A percentile compares a stretch with the other conserved stretches of the same genome.
Evolutionary conservation across 2,113 vertebrate genomes (phyloP).

Genomic region (Mobula hypostoma): DNA sequence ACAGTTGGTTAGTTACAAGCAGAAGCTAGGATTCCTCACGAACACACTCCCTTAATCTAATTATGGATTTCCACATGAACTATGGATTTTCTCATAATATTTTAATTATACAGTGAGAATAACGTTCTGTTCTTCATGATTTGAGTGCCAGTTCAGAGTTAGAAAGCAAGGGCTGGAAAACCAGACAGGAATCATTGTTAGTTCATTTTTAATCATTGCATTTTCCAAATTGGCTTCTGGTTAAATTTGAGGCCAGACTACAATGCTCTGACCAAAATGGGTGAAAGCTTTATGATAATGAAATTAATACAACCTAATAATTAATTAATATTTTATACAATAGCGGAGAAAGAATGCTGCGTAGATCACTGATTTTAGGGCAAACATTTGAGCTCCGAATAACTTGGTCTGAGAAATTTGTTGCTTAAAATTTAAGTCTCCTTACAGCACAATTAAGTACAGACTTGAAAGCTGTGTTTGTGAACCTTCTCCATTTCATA

Average conservation of each 20-base stretch:
- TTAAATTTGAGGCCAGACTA: not conserved
- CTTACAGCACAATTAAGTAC: not conserved
- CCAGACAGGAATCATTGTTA: not conserved
- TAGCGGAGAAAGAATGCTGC: not conserved
- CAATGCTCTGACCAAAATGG: not conserved
- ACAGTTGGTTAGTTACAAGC: not conserved
- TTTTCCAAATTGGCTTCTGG: not conserved
- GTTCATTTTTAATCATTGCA: not conserved
- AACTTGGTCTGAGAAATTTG: not conserved
- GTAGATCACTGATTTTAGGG: not conserved
- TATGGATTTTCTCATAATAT: not conserved
- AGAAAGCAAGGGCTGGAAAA: not conserved
- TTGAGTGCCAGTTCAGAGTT: not conserved
- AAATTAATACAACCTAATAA: not conserved
- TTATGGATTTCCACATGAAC: not conserved
- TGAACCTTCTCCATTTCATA: not conserved
- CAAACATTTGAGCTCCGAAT: not conserved
- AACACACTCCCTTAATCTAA: not conserved
- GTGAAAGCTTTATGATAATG: not conserved
- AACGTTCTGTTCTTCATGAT: not conserved
- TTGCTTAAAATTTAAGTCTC: not conserved
- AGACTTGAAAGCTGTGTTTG: not conserved
- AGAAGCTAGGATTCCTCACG: not conserved
- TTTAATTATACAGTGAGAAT: not conserved
- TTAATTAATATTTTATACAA: not conserved